phyloP scores from a whole-genome alignment of 2,888 invertebrate species.

The Margaritifera margaritifera region DNA sequence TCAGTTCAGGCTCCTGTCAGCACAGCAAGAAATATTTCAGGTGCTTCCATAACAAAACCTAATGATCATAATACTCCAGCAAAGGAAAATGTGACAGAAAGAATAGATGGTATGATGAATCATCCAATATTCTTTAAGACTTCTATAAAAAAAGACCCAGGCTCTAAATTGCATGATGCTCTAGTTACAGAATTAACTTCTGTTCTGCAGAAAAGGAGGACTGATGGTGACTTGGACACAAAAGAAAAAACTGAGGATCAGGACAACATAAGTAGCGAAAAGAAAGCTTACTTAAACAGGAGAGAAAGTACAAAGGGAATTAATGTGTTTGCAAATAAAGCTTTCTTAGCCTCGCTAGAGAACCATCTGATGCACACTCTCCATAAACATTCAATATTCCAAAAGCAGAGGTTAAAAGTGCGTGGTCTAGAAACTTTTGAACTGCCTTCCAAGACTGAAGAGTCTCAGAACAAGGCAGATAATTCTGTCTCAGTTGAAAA shows the following conservation, averaged over 20 bases:
- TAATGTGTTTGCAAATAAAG: slow-evolving; percentile 56
- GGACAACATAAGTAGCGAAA: background rate
- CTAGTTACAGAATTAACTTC: slow-evolving; percentile 53
- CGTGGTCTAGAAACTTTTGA: slow-evolving; percentile 34
- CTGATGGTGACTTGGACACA: slow-evolving; percentile 4
- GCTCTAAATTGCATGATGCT: slow-evolving; percentile 57
- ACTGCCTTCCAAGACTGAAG: slow-evolving; percentile 7
- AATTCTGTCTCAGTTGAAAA: no score
- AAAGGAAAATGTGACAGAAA: no score
- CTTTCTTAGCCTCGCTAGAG: slow-evolving; percentile 53
- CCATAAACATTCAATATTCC: slow-evolving; percentile 40
- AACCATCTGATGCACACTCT: slow-evolving; percentile 52
- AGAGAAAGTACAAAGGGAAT: slow-evolving; percentile 33
- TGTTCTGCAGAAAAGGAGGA: slow-evolving; percentile 49
- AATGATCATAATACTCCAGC: background rate
- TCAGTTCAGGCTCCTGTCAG: background rate
- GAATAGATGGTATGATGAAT: slow-evolving; percentile 14
- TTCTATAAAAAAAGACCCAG: slow-evolving; percentile 57
- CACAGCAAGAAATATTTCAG: background rate
- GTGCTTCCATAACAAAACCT: background rate
- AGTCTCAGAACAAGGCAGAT: no score
- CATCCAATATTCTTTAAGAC: slow-evolving; percentile 60
- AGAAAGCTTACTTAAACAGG: slow-evolving; percentile 18
- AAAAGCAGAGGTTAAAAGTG: slow-evolving; percentile 32
- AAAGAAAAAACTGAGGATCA: slow-evolving; percentile 7